Evolutionary conservation across 1,140 invertebrate genomes (phyloP).

Genomic region (Daktulosphaira vitifoliae): DNA sequence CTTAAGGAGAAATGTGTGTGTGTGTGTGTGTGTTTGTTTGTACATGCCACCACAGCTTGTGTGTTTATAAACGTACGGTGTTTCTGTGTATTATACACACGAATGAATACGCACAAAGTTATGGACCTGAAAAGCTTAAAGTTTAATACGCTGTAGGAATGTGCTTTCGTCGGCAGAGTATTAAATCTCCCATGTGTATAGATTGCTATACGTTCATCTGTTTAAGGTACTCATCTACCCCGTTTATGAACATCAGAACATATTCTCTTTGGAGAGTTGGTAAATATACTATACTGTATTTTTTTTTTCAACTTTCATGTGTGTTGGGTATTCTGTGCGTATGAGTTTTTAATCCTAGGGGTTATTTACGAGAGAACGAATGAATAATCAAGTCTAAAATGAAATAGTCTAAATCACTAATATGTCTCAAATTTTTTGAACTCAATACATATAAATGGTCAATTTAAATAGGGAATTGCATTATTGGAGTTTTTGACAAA

Average conservation of each 20-base stretch:
- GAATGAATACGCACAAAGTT: conserved; percentile 21
- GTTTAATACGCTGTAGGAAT: conserved; percentile 21
- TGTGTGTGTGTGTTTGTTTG: too few species aligned
- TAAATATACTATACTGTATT: neutral
- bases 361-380: too few species aligned
- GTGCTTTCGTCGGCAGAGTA: conserved; percentile 24
- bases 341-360: conserved; percentile 31
- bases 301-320: too few species aligned
- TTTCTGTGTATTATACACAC: conserved; percentile 32
- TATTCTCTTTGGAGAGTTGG: neutral
- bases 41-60: neutral
- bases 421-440: too few species aligned
- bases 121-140: conserved; percentile 25
- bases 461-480: too few species aligned
- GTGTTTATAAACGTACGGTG: conserved; percentile 13
- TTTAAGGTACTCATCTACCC: neutral
- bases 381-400: too few species aligned
- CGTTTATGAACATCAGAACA: conserved; percentile 5
- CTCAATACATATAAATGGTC: too few species aligned
- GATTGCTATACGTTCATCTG: neutral
- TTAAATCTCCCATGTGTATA: conserved; percentile 10
- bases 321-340: neutral
- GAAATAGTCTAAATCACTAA: too few species aligned
- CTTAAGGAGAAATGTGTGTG: too few species aligned
- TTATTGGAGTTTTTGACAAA: too few species aligned